These are phyloP conservation scores for Rapana venosa DNA, from an alignment of 2,888 invertebrate species.

Conservation along the genomic window DNA sequence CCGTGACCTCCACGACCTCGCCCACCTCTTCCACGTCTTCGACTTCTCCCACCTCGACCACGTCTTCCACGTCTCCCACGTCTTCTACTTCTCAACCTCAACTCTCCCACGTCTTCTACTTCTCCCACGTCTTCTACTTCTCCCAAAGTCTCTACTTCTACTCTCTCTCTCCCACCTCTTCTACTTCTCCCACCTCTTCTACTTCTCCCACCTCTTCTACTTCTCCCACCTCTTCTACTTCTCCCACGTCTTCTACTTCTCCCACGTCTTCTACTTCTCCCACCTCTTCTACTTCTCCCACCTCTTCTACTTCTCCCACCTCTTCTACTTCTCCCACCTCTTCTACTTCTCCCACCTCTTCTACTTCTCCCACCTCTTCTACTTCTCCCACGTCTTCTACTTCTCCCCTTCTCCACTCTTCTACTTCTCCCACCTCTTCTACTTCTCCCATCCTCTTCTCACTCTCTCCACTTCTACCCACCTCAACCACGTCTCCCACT, in stretches of 20 bases:
- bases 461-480: neutral
- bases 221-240: neutral
- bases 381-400: neutral
- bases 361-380: neutral
- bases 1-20: neutral
- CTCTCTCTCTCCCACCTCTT: neutral
- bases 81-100: neutral
- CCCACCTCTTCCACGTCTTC: neutral
- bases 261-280: neutral
- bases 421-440: neutral
- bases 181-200: neutral
- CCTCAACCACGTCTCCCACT: neutral
- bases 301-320: neutral
- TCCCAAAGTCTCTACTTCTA: neutral
- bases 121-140: neutral
- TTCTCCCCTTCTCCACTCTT: neutral
- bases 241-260: neutral
- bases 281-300: neutral
- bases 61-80: neutral
- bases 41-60: neutral
- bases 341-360: neutral
- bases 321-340: neutral
- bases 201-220: neutral
- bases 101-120: neutral
- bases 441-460: neutral